These are phyloP conservation scores for Uloborus diversus DNA, from an alignment of 1,140 invertebrate species.

Conservation along the genomic window DNA sequence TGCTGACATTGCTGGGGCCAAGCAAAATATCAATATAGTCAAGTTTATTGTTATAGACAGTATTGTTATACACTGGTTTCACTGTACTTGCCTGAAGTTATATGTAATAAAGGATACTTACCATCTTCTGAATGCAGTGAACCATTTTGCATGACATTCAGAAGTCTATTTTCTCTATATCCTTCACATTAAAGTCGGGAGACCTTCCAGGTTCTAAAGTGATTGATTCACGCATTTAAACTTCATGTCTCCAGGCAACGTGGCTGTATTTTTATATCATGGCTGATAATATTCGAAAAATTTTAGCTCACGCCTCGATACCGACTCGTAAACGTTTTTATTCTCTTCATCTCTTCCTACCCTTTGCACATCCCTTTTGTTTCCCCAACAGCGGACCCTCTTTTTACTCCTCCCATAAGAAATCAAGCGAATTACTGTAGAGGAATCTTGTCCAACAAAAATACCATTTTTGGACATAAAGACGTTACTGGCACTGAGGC, in stretches of 20 bases:
- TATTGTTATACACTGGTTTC: not conserved
- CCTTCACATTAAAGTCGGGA: too few relatives aligned
- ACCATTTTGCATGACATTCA: too few relatives aligned
- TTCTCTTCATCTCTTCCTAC: slow-evolving; percentile 23
- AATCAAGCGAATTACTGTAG: slow-evolving; percentile 50
- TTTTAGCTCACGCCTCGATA: slow-evolving; percentile 35
- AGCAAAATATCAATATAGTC: too few relatives aligned
- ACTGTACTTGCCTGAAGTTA: not conserved
- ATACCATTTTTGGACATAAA: slow-evolving; percentile 29
- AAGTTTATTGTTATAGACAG: not conserved
- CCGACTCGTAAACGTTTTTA: slow-evolving; percentile 42
- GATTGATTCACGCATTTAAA: too few relatives aligned
- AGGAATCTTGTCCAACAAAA: slow-evolving; percentile 38
- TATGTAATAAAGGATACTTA: too few relatives aligned
- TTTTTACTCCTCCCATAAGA: slow-evolving; percentile 52
- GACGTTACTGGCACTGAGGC: slow-evolving; percentile 36
- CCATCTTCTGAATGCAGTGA: too few relatives aligned
- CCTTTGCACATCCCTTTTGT: not conserved
- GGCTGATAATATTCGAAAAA: slow-evolving; percentile 16
- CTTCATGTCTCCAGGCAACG: not conserved
- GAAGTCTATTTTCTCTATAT: too few relatives aligned
- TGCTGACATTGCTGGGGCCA: too few relatives aligned
- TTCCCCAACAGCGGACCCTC: slow-evolving; percentile 1
- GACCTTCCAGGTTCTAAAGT: too few relatives aligned
- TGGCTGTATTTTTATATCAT: not conserved